Percentiles rank a stretch among this genome's conserved stretches.
Conservation (phyloP, 2,797 vertebrate species). For the Chelon labrosus region DNA sequence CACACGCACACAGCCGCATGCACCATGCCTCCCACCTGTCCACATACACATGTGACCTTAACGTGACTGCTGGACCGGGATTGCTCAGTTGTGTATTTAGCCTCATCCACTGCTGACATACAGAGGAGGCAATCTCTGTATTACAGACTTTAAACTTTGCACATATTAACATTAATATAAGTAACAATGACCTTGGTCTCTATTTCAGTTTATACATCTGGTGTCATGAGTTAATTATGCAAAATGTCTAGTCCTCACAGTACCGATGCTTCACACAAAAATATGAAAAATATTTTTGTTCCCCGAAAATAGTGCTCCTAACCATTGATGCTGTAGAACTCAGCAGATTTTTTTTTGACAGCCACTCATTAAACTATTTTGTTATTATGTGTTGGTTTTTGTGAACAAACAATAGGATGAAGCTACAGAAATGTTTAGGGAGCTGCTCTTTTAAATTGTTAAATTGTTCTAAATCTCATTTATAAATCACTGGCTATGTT, state of each 20-base stretch:
- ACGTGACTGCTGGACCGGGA: conserved; percentile 55
- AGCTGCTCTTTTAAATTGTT: neutral
- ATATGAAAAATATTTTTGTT: neutral
- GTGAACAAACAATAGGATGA: conserved; percentile 4
- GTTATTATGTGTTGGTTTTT: conserved; percentile 1
- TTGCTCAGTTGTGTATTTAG: conserved; percentile 12
- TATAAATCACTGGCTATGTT: neutral
- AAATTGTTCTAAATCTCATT: neutral
- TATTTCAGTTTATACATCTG: neutral
- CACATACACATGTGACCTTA: conserved; percentile 49
- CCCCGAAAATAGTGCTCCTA: neutral
- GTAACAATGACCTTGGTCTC: neutral
- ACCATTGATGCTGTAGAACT: neutral
- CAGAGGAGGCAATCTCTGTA: neutral
- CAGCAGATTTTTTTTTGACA: conserved; percentile 15
- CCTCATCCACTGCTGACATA: neutral
- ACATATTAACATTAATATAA: neutral
- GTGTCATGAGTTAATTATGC: conserved; percentile 13
- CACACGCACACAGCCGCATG: conserved; percentile 47
- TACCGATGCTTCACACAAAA: conserved; percentile 1
- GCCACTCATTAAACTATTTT: conserved; percentile 19
- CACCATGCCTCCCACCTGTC: conserved; percentile 27
- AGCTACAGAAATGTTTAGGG: neutral
- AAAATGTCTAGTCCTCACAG: conserved; percentile 3
- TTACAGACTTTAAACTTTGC: neutral